phyloP scores from a whole-genome alignment of 2,113 vertebrate genomes.

The Pollachius pollachius region DNA sequence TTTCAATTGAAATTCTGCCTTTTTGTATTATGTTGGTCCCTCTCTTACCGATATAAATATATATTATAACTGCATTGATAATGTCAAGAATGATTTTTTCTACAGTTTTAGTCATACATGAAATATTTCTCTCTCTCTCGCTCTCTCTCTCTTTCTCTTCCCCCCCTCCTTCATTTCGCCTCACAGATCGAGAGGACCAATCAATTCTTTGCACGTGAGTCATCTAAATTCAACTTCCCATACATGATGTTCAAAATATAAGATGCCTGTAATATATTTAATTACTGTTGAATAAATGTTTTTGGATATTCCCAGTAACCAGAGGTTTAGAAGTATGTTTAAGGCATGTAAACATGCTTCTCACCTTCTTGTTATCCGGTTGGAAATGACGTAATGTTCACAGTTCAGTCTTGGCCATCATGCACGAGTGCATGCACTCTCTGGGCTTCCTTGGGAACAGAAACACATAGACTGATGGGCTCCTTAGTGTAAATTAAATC shows the following conservation, averaged over 20 bases:
- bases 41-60: background rate
- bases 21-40: too few species aligned
- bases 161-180: slow-evolving; percentile 35
- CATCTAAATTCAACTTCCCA: slow-evolving; percentile 14
- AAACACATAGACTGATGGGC: background rate
- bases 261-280: background rate
- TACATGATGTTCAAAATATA: background rate
- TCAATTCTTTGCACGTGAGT: slow-evolving; percentile 99
- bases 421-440: background rate
- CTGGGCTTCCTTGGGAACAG: slow-evolving; percentile 1
- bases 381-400: background rate
- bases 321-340: too few species aligned
- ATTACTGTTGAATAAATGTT: background rate
- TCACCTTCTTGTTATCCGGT: background rate
- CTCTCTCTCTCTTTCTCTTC: background rate
- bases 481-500: slow-evolving; percentile 12
- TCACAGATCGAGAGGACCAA: slow-evolving; percentile 97
- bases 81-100: slow-evolving; percentile 9
- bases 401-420: slow-evolving; percentile 1
- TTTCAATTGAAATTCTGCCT: background rate
- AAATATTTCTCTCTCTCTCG: background rate
- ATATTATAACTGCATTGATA: slow-evolving; percentile 4
- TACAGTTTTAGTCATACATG: background rate
- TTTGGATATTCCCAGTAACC: background rate
- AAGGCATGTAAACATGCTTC: too few species aligned